phyloP scores from a whole-genome alignment of 2,113 vertebrate species.

The Perccottus glenii region DNA sequence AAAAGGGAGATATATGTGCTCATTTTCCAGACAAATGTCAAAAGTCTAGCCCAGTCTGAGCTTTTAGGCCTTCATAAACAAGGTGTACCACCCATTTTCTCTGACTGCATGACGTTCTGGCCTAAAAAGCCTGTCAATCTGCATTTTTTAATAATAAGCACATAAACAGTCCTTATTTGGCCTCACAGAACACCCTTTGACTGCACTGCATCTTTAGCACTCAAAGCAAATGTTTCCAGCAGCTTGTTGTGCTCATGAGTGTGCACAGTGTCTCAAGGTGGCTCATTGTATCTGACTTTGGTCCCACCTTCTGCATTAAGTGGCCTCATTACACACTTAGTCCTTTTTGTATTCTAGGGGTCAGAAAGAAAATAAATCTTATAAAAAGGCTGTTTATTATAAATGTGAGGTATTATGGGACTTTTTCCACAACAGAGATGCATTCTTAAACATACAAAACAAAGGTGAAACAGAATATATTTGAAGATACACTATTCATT shows the following conservation, averaged over 20 bases:
- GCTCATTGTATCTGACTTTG: slow-evolving; percentile 36
- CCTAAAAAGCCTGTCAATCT: slow-evolving; percentile 46
- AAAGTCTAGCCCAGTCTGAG: slow-evolving; percentile 35
- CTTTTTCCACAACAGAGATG: no score
- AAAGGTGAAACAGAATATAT: no score
- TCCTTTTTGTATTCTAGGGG: slow-evolving; percentile 44
- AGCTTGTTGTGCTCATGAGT: slow-evolving; percentile 30
- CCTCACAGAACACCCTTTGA: slow-evolving; percentile 69
- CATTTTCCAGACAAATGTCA: slow-evolving; percentile 62
- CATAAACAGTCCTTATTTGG: slow-evolving; percentile 63
- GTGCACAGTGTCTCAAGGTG: slow-evolving; percentile 41
- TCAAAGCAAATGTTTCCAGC: slow-evolving; percentile 65
- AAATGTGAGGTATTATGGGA: slow-evolving; percentile 11
- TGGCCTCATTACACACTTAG: slow-evolving; percentile 50
- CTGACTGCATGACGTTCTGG: slow-evolving; percentile 39
- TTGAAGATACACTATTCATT: no score
- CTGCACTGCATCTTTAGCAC: slow-evolving; percentile 34
- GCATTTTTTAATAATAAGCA: slow-evolving; percentile 36
- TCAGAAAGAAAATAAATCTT: slow-evolving; percentile 16
- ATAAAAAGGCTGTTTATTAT: slow-evolving; percentile 25
- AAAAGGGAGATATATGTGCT: slow-evolving; percentile 25
- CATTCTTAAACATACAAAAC: no score
- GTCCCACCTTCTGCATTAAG: slow-evolving; percentile 49
- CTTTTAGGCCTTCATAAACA: slow-evolving; percentile 44
- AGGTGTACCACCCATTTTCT: slow-evolving; percentile 48